These are phyloP conservation scores for Amphimedon queenslandica DNA, from an alignment of 37 sponge, comb jelly and placozoan genomes.

Conservation along the genomic window DNA sequence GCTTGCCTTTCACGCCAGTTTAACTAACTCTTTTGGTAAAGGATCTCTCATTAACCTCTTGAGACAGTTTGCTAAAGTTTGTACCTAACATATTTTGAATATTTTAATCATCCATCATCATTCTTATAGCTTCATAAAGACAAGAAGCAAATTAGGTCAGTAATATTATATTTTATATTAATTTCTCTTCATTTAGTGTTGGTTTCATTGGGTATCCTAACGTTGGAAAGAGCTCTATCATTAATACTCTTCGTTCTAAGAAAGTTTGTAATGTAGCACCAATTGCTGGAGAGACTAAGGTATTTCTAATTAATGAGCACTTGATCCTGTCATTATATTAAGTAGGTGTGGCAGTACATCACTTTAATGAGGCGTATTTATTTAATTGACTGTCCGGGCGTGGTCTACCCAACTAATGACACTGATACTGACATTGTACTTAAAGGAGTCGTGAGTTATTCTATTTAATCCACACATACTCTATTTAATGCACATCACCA, in stretches of 20 bases:
- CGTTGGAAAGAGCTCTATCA: conserved; percentile 97
- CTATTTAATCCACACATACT: background rate
- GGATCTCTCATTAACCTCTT: conserved; percentile 94
- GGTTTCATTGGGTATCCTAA: conserved; percentile 99
- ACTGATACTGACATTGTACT: conserved; percentile 93
- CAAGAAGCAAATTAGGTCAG: conserved; percentile 93
- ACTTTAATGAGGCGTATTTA: conserved; percentile 88
- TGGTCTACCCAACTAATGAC: conserved; percentile 92
- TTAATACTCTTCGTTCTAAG: conserved; percentile 90
- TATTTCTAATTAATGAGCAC: background rate
- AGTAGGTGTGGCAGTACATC: conserved; percentile 98
- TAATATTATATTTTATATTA: background rate
- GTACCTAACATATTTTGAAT: background rate
- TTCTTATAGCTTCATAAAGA: conserved; percentile 78
- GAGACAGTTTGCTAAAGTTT: conserved; percentile 92
- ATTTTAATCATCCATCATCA: background rate
- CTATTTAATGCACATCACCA: background rate
- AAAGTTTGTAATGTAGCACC: conserved; percentile 98
- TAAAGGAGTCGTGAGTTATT: conserved; percentile 90
- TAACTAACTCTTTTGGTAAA: conserved; percentile 97
- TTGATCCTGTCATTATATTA: background rate
- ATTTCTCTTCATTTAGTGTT: conserved; percentile 58
- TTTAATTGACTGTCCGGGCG: conserved; percentile 98
- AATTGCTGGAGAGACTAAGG: conserved; percentile 98
- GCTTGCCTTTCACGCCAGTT: conserved; percentile 96